Evolutionary conservation across 2,113 vertebrate genomes (phyloP), one percentile per base, ranked within the genome.

Genomic region (Rostratula benghalensis): DNA sequence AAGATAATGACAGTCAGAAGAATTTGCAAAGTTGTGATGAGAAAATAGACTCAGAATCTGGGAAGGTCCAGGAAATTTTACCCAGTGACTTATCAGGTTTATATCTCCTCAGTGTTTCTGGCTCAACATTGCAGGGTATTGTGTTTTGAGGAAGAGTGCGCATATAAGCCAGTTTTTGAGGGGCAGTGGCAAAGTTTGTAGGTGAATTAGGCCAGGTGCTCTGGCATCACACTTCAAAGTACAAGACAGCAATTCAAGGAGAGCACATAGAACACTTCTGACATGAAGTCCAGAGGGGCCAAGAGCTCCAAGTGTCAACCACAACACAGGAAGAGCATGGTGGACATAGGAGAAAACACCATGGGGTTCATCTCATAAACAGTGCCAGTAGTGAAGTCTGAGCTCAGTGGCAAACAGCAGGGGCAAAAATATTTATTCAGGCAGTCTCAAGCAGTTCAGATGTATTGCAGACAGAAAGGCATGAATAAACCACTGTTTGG

Each of bases 311-410:
- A 68, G 30, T 83, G 83, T 69, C 76, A 48, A 21, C 53, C 67
- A 6, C 67, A 65, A 50, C 13, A 24, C 86, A 86, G 93, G 91
- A 85, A 88, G 71, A 19, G 20, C 74, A 4, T 17, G 21, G 57
- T 33, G 48, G 67, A 64, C 33, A 30, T 14, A 15, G 79, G 54
- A 83, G 87, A 64, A 83, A 95, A 65, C 57, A 2, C 76, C 0
- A 13, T 3, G 0, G 91, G 35, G 50, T 41, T 73, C 8, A 0
- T 82, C 68, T 86, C 1, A 0, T 35, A 53, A 54, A 13, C 0
- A 8, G 61, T 90, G 89, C 79, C 93, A 67, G 50, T 5, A 61
- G 30, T 24, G 59, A 64, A 83, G 80, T 39, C 73, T 95, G 76
- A 92, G 35, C 59, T 77, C 23, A 0, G 75, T 41, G 81, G 61